Base-by-base conservation (phyloP, 1,140 invertebrate genomes). In the Hirudo medicinalis region DNA sequence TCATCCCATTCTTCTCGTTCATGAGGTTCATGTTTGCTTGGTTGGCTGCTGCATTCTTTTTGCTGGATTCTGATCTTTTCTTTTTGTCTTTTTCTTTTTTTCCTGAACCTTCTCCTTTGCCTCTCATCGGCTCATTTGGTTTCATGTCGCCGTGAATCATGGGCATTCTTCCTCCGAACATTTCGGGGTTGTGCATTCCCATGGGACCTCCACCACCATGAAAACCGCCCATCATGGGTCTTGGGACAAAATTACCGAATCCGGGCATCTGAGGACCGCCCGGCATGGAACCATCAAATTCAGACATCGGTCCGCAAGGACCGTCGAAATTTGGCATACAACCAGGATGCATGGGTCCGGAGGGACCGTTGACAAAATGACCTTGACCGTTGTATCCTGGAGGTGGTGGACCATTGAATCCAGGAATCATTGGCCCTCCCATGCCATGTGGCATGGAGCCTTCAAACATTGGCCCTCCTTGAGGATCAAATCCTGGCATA, bases 261-360 rank as follows among this genome's bases (percentile, higher is more conserved):
- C 69, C 69, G 53, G 69, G 49, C 69, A 70, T 70, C 32, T 20
- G 69, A 0, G 69, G 69, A 49, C 69, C 69, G n/a, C 67, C 67
- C 22, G 67, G 67, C 36, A 70, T 54, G 9, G 69, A 49, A 17
- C 32, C 49, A 4, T 70, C 69, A n/a, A 70, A 70, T 54, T 70
- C 69, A 20, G 69, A 32, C 69, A 70, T 49, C 15, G 69, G 69
- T 15, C 69, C 69, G 29, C 69, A 70, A 36, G 32, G 69, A 54
- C 69, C 69, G n/a, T 70, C 69, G 43, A 70, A 70, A 15, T 49
- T 49, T 17, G 69, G 69, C 40, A 70, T 70, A 22, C 69, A 70
- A n/a, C 25, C 53, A 8, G 40, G 69, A 54, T 70, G 77, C 80
- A 81, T 78, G 67, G 78, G 77, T 63, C 78, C 79, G 72, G 79